Evolutionary conservation across 1,140 invertebrate genomes (phyloP).

Genomic region (Drosophila pruinosa): DNA sequence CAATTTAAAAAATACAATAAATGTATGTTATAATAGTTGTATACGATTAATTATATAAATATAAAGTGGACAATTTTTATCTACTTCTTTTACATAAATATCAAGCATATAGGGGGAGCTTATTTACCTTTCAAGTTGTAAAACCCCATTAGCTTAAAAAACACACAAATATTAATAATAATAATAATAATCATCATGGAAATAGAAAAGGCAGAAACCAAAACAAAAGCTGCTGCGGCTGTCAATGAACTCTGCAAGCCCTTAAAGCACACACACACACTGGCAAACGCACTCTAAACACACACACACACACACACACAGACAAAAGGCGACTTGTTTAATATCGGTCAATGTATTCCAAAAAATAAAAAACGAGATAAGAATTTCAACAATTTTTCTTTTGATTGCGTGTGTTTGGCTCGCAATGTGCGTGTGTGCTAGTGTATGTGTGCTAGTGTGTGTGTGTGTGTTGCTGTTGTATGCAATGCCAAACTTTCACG

Average conservation of each 20-base stretch:
- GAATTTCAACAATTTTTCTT: conserved; percentile 76
- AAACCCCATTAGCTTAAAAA: too few relatives aligned
- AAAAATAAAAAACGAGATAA: conserved; percentile 67
- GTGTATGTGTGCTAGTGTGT: conserved; percentile 1
- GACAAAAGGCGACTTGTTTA: conserved; percentile 64
- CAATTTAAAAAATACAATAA: too few relatives aligned
- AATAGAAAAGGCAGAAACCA: conserved; percentile 12
- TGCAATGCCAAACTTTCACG: conserved; percentile 81
- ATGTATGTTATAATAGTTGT: too few relatives aligned
- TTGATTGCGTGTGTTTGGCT: conserved; percentile 63
- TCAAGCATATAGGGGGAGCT: too few relatives aligned
- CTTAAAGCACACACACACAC: conserved; percentile 35
- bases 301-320: conserved; percentile 7
- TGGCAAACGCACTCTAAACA: background rate
- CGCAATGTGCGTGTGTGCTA: background rate
- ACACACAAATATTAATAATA: conserved; percentile 1
- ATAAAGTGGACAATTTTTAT: too few relatives aligned
- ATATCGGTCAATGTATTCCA: conserved; percentile 81
- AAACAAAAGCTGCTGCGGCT: conserved; percentile 42
- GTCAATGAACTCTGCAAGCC: conserved; percentile 71
- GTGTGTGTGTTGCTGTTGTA: conserved; percentile 25
- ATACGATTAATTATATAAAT: too few relatives aligned
- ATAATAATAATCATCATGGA: background rate
- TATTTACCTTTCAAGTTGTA: too few relatives aligned
- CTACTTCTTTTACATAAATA: too few relatives aligned